These are phyloP conservation scores for Nomada fabriciana DNA, from an alignment of 2,888 invertebrate genomes.

Conservation along the genomic window DNA sequence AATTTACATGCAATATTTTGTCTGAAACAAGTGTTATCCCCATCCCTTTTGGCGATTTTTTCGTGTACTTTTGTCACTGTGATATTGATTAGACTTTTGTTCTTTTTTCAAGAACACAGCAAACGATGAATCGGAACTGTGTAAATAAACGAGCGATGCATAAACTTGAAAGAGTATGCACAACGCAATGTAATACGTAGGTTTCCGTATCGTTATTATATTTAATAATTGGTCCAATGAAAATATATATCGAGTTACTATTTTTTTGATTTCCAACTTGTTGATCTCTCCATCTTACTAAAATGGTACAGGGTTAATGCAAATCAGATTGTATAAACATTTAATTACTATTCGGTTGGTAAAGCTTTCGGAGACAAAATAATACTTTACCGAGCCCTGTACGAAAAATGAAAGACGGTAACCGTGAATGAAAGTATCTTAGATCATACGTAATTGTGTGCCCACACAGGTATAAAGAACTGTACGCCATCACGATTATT, in stretches of 20 bases:
- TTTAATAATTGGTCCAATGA: not conserved
- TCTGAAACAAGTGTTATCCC: slow-evolving; percentile 20
- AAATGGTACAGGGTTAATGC: too few species aligned
- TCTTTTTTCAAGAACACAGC: not conserved
- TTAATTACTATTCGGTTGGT: not conserved
- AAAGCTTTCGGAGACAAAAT: too few species aligned
- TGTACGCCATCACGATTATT: slow-evolving; percentile 35
- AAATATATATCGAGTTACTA: not conserved
- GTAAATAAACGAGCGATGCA: not conserved
- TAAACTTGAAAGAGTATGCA: not conserved
- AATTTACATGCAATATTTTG: slow-evolving; percentile 15
- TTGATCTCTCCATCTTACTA: too few species aligned
- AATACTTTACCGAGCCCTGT: not conserved
- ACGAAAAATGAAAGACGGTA: not conserved
- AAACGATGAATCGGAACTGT: not conserved
- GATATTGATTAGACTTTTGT: not conserved
- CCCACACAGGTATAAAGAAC: slow-evolving; percentile 8
- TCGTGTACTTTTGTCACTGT: slow-evolving; percentile 49
- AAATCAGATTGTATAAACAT: not conserved
- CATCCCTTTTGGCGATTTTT: slow-evolving; percentile 33
- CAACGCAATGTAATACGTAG: not conserved
- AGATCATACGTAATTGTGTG: slow-evolving; percentile 1
- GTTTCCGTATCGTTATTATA: not conserved
- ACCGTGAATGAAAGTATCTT: not conserved
- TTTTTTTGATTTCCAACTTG: not conserved